Base-by-base conservation (phyloP, 2,797 vertebrate species). In the Octomys mimax region DNA sequence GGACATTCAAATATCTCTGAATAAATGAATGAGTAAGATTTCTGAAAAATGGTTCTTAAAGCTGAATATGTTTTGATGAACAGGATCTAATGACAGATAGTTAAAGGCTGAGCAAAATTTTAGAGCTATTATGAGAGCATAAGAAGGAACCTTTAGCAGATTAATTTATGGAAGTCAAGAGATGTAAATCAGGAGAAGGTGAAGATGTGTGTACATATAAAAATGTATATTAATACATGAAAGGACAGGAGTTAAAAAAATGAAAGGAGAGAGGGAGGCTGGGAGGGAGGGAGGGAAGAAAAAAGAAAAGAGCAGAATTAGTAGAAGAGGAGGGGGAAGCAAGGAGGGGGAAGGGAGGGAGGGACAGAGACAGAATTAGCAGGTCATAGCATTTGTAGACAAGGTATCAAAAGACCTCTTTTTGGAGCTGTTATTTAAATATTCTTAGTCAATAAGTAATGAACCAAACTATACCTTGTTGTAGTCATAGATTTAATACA, bases 201-300 rank as follows among this genome's bases (percentile, higher is more conserved):
- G 36, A 93, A 14, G 62, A 54, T 89, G 11, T 78, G 0, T 62
- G 18, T 3, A 46, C 14, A 79, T 39, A 31, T 54, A 79, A 71
- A 80, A 68, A 42, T 28, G 8, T 79, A 6, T 57, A 13, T 81
- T 59, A 88, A 59, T 52, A 61, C 36, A 33, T 80, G 19, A 89
- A 88, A 22, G 75, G 75, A 83, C 75, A 73, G 61, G 39, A 28
- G 2, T 70, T 2, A 33, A 31, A 42, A 64, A 31, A 64, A 39
- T 42, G 21, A 49, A 39, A 66, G 39, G 5, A 10, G 33, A 26
- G 31, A 10, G 14, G 54, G 19, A n/a, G 24, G 57, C 95, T 95
- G 75, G 83, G 93, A 95, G 91, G 92, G 93, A 95, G 91, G 92
- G 57, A 91, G 96, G 92, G 87, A 92, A 97, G 93, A 79, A 81